These are phyloP conservation scores for Lota lota DNA, from an alignment of 2,113 vertebrate genomes.

Conservation along the genomic window DNA sequence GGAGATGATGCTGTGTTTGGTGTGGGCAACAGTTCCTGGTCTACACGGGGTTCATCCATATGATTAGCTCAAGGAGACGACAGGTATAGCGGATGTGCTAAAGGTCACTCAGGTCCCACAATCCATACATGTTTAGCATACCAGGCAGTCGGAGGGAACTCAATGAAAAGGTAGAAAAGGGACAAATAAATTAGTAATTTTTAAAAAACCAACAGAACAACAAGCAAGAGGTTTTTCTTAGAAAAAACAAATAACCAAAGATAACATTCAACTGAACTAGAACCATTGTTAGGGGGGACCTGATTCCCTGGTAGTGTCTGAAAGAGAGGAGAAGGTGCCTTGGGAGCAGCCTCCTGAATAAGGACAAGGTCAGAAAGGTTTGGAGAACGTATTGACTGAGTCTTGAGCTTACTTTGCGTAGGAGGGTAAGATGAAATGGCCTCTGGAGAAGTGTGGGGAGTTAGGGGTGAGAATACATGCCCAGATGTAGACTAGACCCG, in stretches of 20 bases:
- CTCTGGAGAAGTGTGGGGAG: background rate
- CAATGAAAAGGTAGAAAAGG: too few species aligned
- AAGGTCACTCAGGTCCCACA: too few species aligned
- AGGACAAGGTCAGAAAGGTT: background rate
- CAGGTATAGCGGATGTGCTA: too few species aligned
- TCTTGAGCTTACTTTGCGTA: background rate
- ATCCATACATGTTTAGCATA: too few species aligned
- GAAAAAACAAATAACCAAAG: background rate
- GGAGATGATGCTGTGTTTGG: too few species aligned
- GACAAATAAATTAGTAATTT: too few species aligned
- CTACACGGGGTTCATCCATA: too few species aligned
- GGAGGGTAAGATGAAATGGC: background rate
- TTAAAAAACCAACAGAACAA: background rate
- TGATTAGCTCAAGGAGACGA: too few species aligned
- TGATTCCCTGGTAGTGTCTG: background rate
- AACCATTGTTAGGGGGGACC: background rate
- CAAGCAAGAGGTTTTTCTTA: background rate
- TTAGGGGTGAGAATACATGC: background rate
- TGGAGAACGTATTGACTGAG: background rate
- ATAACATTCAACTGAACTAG: background rate
- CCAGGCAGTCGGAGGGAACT: too few species aligned
- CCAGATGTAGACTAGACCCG: too few species aligned
- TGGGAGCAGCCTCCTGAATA: too few species aligned
- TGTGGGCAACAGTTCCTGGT: too few species aligned
- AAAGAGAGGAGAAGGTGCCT: background rate